A percentile compares a stretch with the other conserved stretches of the same genome.
These are phyloP conservation scores for Axea sp. DNA, from an alignment of 2,888 invertebrate genomes.

Conservation along the genomic window DNA sequence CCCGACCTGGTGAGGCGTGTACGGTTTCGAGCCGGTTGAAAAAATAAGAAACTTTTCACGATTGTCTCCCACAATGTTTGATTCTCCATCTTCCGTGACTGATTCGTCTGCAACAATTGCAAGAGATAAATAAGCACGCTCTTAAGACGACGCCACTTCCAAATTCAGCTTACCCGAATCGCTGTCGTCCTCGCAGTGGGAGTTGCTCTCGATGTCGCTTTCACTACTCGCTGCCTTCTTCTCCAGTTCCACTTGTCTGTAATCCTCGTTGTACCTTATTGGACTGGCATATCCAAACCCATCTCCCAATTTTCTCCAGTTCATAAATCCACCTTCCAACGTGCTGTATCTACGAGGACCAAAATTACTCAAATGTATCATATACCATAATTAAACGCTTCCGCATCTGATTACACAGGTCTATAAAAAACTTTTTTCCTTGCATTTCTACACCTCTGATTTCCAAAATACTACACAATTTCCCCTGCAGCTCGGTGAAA, in stretches of 20 bases:
- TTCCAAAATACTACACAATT: too few relatives aligned
- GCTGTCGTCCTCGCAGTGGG: constrained; percentile 72
- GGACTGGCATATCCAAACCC: constrained; percentile 81
- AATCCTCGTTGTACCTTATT: constrained; percentile 84
- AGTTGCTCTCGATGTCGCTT: constrained; percentile 71
- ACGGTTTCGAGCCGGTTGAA: constrained; percentile 90
- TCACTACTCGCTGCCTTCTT: constrained; percentile 72
- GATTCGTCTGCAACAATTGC: constrained; percentile 70
- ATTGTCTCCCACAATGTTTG: constrained; percentile 80
- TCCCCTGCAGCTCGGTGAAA: too few relatives aligned
- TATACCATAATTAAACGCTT: too few relatives aligned
- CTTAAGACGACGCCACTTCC: too few relatives aligned
- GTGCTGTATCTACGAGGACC: constrained; percentile 69
- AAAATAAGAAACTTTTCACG: constrained; percentile 89
- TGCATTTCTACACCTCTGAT: too few relatives aligned
- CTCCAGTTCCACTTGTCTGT: constrained; percentile 81
- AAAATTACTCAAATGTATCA: too few relatives aligned
- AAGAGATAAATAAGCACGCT: too few relatives aligned
- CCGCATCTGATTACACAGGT: too few relatives aligned
- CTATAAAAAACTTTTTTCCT: too few relatives aligned
- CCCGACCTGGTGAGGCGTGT: constrained; percentile 91
- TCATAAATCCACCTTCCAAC: constrained; percentile 77
- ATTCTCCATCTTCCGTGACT: constrained; percentile 72
- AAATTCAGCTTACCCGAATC: too few relatives aligned
- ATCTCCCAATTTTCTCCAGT: constrained; percentile 78